These are phyloP conservation scores for Tethya wilhelma DNA, from an alignment of 37 sponge, comb jelly and placozoan species.

Conservation along the genomic window DNA sequence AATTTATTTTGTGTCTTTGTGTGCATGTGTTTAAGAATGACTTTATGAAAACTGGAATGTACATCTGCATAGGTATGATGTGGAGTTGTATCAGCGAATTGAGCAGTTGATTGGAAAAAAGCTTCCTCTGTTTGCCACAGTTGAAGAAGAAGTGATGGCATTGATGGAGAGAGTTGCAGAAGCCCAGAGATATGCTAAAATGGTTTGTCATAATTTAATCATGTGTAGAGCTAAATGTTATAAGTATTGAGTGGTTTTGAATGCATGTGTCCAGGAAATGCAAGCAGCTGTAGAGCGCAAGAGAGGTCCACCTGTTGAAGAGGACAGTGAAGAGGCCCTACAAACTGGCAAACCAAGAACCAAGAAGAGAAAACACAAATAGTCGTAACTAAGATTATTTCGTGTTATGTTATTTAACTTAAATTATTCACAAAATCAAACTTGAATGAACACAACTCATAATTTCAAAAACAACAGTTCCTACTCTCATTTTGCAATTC, in stretches of 20 bases:
- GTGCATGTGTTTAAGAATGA: background rate
- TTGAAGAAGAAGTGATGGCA: slow-evolving; percentile 94
- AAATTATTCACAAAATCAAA: too few relatives aligned
- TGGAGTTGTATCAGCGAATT: slow-evolving; percentile 96
- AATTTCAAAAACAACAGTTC: too few relatives aligned
- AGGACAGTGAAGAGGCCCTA: background rate
- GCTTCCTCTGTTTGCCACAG: slow-evolving; percentile 86
- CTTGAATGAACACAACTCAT: too few relatives aligned
- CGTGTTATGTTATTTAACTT: too few relatives aligned
- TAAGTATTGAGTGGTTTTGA: background rate
- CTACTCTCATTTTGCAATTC: too few relatives aligned
- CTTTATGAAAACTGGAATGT: too few relatives aligned
- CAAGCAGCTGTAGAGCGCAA: background rate
- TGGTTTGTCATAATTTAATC: slow-evolving; percentile 51
- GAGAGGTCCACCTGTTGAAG: background rate
- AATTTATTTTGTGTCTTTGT: too few relatives aligned
- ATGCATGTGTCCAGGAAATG: background rate
- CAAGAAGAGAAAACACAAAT: background rate
- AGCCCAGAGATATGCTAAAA: slow-evolving; percentile 92
- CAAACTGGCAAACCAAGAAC: background rate
- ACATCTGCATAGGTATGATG: slow-evolving; percentile 85
- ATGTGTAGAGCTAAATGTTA: background rate
- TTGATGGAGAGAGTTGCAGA: slow-evolving; percentile 93
- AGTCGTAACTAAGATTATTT: too few relatives aligned
- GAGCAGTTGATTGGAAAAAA: slow-evolving; percentile 95